phyloP scores from a whole-genome alignment of 2,888 invertebrate species.

The Xanthorhoe designata region DNA sequence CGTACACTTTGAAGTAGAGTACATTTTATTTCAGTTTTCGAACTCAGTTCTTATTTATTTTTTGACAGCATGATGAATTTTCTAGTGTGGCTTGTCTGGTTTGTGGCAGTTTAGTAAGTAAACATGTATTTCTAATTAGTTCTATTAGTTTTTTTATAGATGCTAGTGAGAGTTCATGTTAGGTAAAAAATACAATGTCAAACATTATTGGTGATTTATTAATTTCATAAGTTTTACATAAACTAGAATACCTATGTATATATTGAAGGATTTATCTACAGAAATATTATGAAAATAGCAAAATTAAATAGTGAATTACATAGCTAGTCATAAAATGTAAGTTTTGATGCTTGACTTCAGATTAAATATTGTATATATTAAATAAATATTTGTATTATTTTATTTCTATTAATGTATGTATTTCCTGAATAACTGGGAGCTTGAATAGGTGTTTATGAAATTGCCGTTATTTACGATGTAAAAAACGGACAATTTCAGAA shows the following conservation, averaged over 20 bases:
- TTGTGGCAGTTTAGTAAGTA: not conserved
- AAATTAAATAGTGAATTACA: constrained; percentile 8
- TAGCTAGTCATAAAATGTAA: constrained; percentile 26
- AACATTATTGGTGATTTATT: constrained; percentile 1
- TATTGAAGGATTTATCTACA: constrained; percentile 1
- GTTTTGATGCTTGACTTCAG: constrained; percentile 7
- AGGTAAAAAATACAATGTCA: constrained; percentile 1
- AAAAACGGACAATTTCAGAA: too few relatives aligned
- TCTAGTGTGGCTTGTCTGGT: not conserved
- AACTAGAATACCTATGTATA: not conserved
- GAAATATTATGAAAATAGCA: not conserved
- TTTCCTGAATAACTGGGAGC: not conserved
- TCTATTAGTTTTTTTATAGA: not conserved
- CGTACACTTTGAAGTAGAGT: too few relatives aligned
- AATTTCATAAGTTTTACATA: not conserved
- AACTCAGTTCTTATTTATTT: constrained; percentile 3
- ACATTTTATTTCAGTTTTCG: not conserved
- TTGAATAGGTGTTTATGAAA: not conserved
- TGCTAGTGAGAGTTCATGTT: not conserved
- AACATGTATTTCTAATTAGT: not conserved
- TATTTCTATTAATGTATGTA: not conserved
- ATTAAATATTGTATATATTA: constrained; percentile 16
- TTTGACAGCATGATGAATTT: not conserved
- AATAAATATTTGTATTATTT: constrained; percentile 1
- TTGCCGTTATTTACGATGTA: too few relatives aligned